These are phyloP conservation scores for Tenthredo scrophulariae DNA, from an alignment of 2,888 invertebrate species.

Conservation along the genomic window DNA sequence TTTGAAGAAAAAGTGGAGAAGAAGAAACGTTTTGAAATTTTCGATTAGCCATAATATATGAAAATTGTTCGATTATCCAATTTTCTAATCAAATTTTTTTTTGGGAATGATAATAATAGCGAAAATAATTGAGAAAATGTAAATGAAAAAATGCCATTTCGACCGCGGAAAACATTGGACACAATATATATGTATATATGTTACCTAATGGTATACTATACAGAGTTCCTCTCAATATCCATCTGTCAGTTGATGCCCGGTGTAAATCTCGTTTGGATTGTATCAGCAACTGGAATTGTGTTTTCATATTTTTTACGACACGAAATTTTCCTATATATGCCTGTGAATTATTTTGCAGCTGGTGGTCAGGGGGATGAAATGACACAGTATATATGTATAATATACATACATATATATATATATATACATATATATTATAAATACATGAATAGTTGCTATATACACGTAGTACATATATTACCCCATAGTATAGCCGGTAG, in stretches of 20 bases:
- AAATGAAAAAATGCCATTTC: neutral
- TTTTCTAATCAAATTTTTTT: neutral
- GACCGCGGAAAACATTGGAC: neutral
- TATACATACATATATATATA: neutral
- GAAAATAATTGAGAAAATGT: neutral
- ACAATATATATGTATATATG: neutral
- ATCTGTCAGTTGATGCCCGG: constrained; percentile 30
- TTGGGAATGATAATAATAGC: neutral
- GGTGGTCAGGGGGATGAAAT: neutral
- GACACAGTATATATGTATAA: neutral
- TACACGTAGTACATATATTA: neutral
- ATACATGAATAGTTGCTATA: neutral
- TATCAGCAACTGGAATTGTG: constrained; percentile 28
- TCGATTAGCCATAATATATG: neutral
- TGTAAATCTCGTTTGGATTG: constrained; percentile 44
- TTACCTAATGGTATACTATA: neutral
- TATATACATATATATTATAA: neutral
- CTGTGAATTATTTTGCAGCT: constrained; percentile 24
- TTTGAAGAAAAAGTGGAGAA: too few relatives aligned
- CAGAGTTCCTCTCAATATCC: constrained; percentile 31
- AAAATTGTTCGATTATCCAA: neutral
- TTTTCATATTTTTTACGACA: constrained; percentile 32
- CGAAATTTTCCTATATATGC: neutral
- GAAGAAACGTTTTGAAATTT: neutral
- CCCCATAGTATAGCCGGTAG: neutral